Percentiles rank a stretch among this genome's conserved stretches.
Evolutionary conservation across 2,888 invertebrate species (phyloP).

Genomic region (Coelinius sp.): DNA sequence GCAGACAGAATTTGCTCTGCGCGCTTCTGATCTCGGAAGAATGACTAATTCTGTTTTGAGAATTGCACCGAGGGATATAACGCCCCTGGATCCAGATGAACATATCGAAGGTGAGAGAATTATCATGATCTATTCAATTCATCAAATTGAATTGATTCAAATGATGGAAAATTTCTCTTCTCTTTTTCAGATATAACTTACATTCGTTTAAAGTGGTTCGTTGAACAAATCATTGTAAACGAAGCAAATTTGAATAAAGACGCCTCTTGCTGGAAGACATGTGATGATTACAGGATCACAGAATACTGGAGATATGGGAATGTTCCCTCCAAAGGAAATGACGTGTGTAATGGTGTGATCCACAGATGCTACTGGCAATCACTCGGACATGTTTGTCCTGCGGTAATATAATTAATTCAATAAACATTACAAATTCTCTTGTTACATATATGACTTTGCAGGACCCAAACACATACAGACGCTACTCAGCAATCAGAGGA

Average conservation of each 20-base stretch:
- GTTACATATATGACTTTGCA: neutral
- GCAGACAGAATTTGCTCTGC: neutral
- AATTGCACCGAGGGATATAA: neutral
- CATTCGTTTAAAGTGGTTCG: neutral
- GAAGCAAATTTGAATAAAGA: constrained; percentile 2
- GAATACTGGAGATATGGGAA: neutral
- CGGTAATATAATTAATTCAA: neutral
- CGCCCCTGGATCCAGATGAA: neutral
- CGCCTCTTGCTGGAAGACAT: neutral
- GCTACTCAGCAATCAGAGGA: neutral
- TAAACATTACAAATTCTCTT: neutral
- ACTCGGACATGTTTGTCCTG: neutral
- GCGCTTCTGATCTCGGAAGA: neutral
- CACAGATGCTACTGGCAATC: neutral
- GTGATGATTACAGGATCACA: neutral
- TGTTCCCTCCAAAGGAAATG: neutral
- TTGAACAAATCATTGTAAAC: neutral
- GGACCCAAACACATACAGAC: neutral
- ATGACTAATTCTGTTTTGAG: neutral
- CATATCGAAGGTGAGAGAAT: neutral
- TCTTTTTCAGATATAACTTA: neutral
- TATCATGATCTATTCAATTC: neutral
- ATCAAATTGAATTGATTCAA: too few relatives aligned
- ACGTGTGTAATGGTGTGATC: neutral
- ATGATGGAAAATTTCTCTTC: too few relatives aligned